Evolutionary conservation across 2,113 vertebrate genomes (phyloP).

Genomic region (Nycticorax nycticorax): DNA sequence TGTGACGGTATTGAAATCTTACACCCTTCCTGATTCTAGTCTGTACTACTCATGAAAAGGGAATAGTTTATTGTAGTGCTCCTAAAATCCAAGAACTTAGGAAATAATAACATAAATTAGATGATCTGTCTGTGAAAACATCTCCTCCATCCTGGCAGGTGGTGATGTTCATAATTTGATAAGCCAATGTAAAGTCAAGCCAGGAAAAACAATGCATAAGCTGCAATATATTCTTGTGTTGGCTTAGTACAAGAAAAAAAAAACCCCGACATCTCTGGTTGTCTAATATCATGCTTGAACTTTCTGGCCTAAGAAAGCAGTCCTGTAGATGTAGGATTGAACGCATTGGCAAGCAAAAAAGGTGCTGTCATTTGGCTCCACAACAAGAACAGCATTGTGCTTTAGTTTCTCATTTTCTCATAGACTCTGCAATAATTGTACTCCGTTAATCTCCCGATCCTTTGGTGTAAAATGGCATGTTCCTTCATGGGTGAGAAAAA

Average conservation of each 20-base stretch:
- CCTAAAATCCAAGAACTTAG: background rate
- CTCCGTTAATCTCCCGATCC: background rate
- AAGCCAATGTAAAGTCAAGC: constrained; percentile 4
- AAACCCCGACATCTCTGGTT: background rate
- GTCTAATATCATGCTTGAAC: background rate
- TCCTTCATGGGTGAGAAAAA: background rate
- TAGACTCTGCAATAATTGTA: background rate
- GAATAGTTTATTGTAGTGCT: background rate
- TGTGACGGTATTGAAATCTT: background rate
- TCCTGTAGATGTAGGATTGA: background rate
- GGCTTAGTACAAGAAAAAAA: background rate
- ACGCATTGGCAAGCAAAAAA: background rate
- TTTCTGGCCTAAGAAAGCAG: background rate
- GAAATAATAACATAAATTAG: constrained; percentile 11
- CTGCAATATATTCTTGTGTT: background rate
- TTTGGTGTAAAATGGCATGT: background rate
- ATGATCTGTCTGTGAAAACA: background rate
- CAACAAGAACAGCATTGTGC: background rate
- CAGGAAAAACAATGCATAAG: constrained; percentile 33
- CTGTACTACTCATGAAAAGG: background rate
- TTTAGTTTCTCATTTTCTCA: background rate
- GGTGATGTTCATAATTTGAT: constrained; percentile 25
- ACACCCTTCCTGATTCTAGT: background rate
- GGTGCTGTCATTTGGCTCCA: constrained; percentile 7
- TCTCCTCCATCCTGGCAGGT: background rate